Evolutionary conservation across 2,797 vertebrate genomes (phyloP).

Genomic region (Smutsia temminckii): DNA sequence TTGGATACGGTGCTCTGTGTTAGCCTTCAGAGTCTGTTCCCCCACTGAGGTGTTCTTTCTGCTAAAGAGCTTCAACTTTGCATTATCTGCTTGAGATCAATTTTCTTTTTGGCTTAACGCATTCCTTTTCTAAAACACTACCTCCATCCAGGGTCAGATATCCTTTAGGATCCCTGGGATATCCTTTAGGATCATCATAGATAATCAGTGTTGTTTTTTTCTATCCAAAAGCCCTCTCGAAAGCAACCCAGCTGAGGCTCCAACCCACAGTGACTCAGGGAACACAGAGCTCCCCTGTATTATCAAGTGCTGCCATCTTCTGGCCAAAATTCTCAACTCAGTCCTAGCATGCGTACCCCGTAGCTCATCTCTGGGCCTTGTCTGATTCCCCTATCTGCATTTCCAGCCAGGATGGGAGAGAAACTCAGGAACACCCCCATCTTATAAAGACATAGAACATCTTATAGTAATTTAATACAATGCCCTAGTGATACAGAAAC

Average conservation of each 20-base stretch:
- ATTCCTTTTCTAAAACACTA: neutral
- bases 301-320: neutral
- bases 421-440: neutral
- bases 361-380: neutral
- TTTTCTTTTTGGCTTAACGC: neutral
- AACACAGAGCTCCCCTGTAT: neutral
- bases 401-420: neutral
- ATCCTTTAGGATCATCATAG: neutral
- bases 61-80: neutral
- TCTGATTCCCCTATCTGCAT: neutral
- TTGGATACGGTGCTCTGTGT: neutral
- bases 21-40: neutral
- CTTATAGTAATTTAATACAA: neutral
- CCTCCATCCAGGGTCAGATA: neutral
- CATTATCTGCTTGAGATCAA: neutral
- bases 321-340: neutral
- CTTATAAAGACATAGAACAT: neutral
- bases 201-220: neutral
- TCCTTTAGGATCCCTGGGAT: too few species aligned
- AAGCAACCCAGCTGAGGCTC: neutral
- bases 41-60: neutral
- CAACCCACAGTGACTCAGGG: neutral
- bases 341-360: neutral
- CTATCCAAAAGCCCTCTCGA: neutral
- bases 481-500: neutral